Base-by-base conservation (phyloP, 1,140 invertebrate species). In the Drosophila pseudoananassae region DNA sequence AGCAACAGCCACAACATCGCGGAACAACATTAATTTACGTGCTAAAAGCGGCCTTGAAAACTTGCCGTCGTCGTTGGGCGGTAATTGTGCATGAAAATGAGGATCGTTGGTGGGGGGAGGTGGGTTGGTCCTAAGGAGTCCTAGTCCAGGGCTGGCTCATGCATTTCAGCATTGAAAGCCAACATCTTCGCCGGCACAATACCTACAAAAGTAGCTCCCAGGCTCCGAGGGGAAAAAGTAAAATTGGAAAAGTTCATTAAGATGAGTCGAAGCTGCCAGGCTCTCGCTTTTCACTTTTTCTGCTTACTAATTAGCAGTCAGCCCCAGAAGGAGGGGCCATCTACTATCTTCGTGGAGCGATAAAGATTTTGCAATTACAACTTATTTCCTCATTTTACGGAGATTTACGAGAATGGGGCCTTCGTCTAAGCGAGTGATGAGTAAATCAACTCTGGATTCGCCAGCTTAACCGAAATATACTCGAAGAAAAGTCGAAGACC, bases 1-100 rank as follows among this genome's bases (percentile, higher is more conserved):
- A 63, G 57, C 47, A 40, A 59, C 59, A 76, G 54, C 36, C 71
- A 57, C 25, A 29, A 70, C 43, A 72, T 49, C 29, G 59, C 49
- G 65, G 61, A 68, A 84, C 66, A 84, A 65, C 81, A 76, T 79
- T 76, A 83, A 83, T 83, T 78, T 76, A 84, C 57, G 65, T 71
- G 77, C 69, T 57, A 69, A 74, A 55, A 69, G 53, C 56, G 71
- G 66, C 76, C 65, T 75, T 47, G 71, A 79, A 74, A 79, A 69
- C 60, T 73, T 58, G 55, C 36, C 60, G 49, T 29, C 72, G 47
- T 29, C 72, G 47, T 23, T 23, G 25, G 56, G 60, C 56, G 36
- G 74, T 64, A 78, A 78, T 57, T 76, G 72, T 59, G 53, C 54
- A 50, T 76, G 73, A 76, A 65, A 56, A 56, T 69, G 43, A 55